Base-by-base conservation (phyloP, 2,113 vertebrate genomes). In the Strix uralensis region DNA sequence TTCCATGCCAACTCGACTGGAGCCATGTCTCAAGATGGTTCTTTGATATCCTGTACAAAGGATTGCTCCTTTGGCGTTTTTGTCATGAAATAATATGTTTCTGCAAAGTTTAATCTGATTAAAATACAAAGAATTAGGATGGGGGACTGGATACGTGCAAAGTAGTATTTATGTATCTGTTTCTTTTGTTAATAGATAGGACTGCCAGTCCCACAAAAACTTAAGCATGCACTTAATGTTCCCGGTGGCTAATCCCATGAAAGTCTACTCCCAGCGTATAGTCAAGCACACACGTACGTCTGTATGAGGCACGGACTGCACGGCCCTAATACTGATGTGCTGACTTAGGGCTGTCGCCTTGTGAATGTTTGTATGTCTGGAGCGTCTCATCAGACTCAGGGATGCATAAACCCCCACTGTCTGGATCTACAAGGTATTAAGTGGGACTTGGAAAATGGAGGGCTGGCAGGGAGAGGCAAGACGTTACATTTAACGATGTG, bases 11-110 rank as follows among this genome's bases (percentile, higher is more conserved):
- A 38, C 86, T 91, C 1, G 29, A 91, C 86, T 91, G 84, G 67
- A 96, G 70, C 88, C 66, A 32, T 36, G 70, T 95, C 89, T 95
- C 42, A 58, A 84, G 92, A 92, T 73, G 51, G 54, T 85, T 94
- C 84, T 97, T 95, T 87, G 94, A 95, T 94, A 92, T 80, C n/a
- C 71, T 87, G 40, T 72, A 73, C 74, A 92, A 77, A 87, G 46
- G 63, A 58, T 61, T 86, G 51, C 30, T 94, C 70, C 89, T 93
- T 1, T 84, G 62, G 47, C 5, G 1, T 86, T 94, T 94, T 72
- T 85, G 52, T 87, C 38, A 30, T 47, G 78, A 94, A 95, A 89
- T 72, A 72, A 27, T 82, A 87, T 5, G 19, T 49, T 95, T 90
- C 65, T 91, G 57, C 55, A 21, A 74, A 86, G 15, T 81, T 88